A percentile compares a stretch with the other conserved stretches of the same genome.
Conservation (phyloP, 2,113 vertebrate species). For the Pollimyrus isidori region DNA sequence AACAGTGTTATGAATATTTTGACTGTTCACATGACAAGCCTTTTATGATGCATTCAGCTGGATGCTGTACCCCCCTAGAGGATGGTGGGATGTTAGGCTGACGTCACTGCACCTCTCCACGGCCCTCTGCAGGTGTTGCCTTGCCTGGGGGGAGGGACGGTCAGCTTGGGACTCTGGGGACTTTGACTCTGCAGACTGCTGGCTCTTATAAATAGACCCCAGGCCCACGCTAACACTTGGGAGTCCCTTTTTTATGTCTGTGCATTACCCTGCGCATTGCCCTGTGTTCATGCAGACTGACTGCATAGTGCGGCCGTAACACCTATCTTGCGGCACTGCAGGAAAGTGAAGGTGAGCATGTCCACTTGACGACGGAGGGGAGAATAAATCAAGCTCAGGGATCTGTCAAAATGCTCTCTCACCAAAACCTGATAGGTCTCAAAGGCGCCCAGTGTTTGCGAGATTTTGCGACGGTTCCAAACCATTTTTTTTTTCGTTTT, state of each 20-base stretch:
- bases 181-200: background rate
- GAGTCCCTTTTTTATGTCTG: background rate
- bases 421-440: background rate
- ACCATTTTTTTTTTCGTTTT: background rate
- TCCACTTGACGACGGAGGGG: background rate
- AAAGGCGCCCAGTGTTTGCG: background rate
- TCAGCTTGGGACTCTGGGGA: background rate
- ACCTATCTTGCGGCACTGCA: background rate
- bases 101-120: background rate
- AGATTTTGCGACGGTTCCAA: background rate
- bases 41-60: background rate
- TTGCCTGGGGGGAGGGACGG: background rate
- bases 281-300: background rate
- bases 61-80: background rate
- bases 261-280: background rate
- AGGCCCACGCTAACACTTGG: background rate
- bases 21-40: background rate
- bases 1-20: background rate
- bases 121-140: background rate
- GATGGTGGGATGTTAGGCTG: background rate
- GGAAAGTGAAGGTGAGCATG: background rate
- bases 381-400: background rate
- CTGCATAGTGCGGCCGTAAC: background rate
- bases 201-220: background rate
- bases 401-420: background rate